phyloP scores from a whole-genome alignment of 2,888 invertebrate genomes.

The Carcina quercana region DNA sequence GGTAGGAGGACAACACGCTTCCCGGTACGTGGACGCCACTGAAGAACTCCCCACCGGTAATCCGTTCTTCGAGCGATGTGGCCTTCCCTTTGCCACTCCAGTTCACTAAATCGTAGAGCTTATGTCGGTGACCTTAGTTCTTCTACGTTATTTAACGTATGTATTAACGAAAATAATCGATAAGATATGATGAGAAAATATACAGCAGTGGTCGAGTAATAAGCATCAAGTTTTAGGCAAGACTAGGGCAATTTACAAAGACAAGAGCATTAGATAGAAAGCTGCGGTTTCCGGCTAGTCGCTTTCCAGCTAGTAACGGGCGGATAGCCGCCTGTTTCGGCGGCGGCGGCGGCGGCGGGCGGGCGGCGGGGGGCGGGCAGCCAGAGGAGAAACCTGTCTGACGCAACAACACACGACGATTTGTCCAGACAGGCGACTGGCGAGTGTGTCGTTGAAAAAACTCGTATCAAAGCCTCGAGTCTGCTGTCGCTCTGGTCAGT shows the following conservation, averaged over 20 bases:
- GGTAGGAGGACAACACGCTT: too few species aligned
- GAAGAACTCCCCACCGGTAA: too few species aligned
- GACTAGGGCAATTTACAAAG: slow-evolving; percentile 22
- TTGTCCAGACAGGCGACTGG: slow-evolving; percentile 18
- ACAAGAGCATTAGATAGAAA: slow-evolving; percentile 38
- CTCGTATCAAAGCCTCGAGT: neutral
- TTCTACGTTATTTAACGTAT: too few species aligned
- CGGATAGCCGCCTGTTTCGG: slow-evolving; percentile 3
- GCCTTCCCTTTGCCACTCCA: too few species aligned
- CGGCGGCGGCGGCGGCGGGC: slow-evolving; percentile 16
- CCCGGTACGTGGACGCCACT: too few species aligned
- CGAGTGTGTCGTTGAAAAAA: slow-evolving; percentile 1
- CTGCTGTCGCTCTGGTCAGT: neutral
- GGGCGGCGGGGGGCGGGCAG: slow-evolving; percentile 8
- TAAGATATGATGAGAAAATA: too few species aligned
- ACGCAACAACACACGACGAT: slow-evolving; percentile 35
- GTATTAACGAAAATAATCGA: too few species aligned
- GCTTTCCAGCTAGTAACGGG: slow-evolving; percentile 36
- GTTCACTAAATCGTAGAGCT: too few species aligned
- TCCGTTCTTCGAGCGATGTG: too few species aligned
- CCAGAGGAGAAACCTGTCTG: slow-evolving; percentile 36
- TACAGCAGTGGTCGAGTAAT: neutral
- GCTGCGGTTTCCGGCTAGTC: slow-evolving; percentile 45
- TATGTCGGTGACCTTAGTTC: too few species aligned
- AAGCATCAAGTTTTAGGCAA: slow-evolving; percentile 11